Evolutionary conservation across 2,888 invertebrate genomes (phyloP), one percentile per base, ranked within the genome.

Genomic region (Camptogramma bilineatum): DNA sequence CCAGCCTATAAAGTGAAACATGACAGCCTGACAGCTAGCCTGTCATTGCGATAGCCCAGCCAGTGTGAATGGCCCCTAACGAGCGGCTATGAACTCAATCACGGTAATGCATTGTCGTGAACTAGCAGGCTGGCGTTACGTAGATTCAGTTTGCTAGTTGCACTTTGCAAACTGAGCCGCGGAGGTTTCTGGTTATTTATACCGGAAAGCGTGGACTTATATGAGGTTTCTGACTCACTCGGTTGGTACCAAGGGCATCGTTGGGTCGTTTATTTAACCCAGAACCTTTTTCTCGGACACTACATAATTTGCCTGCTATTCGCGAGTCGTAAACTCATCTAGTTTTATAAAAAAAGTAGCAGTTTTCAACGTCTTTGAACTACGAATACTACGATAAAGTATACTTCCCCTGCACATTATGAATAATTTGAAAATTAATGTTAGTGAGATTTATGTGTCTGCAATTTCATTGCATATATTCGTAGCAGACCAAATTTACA

Each of bases 41-140:
- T 56, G 54, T 58, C 65, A 58, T 46, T 52, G 51, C 18, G 31
- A 60, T 58, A 34, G 53, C 52, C 66, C 34, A 39, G 34, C 34
- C 34, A 59, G 57, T 69, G 66, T 68, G 70, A 69, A 71, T 54
- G 34, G 52, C 62, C 56, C 56, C 64, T 61, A 62, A 65, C 65
- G 42, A 64, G 50, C 64, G 48, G 60, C 67, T 64, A 69, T 67
- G 64, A 72, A 65, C 52, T 65, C 69, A 73, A 73, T 73, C 72
- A 73, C 65, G 66, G 70, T 73, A 73, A 73, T 70, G 70, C 70
- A 72, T 72, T 72, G 72, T 72, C 65, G 68, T 72, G 69, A 73
- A 70, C 70, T 70, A 56, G 58, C 64, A 62, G 64, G 51, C 64
- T 47, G 51, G 34, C 60, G 56, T 63, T 66, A 63, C 60, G 64